phyloP scores from a whole-genome alignment of 2,113 vertebrate species.

The Saimiri boliviensis region DNA sequence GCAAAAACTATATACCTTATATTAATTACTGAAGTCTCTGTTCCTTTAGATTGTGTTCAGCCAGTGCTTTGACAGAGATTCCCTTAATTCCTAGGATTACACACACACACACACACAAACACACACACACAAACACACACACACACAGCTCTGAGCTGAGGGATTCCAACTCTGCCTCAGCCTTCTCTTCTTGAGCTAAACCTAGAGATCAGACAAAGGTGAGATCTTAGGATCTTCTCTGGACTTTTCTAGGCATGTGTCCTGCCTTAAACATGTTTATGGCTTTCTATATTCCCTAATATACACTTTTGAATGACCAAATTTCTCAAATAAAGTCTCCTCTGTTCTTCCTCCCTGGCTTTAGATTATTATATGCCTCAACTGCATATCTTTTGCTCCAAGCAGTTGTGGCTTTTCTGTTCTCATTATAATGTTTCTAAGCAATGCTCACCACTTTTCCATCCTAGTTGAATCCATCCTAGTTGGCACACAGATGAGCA shows the following conservation, averaged over 20 bases:
- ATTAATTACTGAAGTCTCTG: not conserved
- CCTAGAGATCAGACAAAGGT: not conserved
- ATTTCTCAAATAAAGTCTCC: not conserved
- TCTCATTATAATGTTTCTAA: not conserved
- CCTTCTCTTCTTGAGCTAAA: not conserved
- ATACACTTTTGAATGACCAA: not conserved
- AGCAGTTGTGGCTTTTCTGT: not conserved
- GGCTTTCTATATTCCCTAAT: not conserved
- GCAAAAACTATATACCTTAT: not conserved
- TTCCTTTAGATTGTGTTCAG: not conserved
- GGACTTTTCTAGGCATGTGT: too few species aligned
- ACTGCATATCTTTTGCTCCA: not conserved
- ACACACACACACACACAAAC: not conserved
- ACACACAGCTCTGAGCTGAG: not conserved
- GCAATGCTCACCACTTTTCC: not conserved
- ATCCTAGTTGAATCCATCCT: not conserved
- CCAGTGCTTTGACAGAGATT: not conserved
- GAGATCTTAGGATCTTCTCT: not conserved
- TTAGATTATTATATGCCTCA: not conserved
- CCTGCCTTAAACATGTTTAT: not conserved
- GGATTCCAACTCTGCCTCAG: not conserved
- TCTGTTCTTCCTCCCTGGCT: not conserved
- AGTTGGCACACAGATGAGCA: not conserved
- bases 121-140: too few species aligned
- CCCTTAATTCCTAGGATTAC: not conserved